A percentile compares a stretch with the other conserved stretches of the same genome.
These are phyloP conservation scores for Aegotheles bennettii DNA, from an alignment of 2,113 vertebrate species.

Conservation along the genomic window DNA sequence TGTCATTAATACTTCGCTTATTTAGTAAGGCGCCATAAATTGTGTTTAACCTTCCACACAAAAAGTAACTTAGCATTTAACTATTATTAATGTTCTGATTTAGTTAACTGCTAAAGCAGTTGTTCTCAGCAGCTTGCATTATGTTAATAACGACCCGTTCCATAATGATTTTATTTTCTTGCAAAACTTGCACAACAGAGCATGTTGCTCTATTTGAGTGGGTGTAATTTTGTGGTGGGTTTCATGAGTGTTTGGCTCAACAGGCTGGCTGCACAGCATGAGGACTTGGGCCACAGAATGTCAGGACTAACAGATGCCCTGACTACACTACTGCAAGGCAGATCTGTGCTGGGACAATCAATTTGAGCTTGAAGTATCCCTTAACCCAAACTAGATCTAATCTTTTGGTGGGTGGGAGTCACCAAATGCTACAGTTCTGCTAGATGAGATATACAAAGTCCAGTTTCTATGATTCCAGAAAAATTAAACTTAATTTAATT, in stretches of 20 bases:
- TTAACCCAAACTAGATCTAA: background rate
- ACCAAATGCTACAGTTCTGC: fast-evolving
- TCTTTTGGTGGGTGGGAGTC: background rate
- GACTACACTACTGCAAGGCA: fast-evolving
- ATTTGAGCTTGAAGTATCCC: background rate
- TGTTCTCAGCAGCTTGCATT: background rate
- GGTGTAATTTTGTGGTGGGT: background rate
- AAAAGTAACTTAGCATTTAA: background rate
- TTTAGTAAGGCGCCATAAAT: background rate
- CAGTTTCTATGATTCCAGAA: background rate
- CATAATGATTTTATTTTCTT: fast-evolving
- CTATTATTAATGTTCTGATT: background rate
- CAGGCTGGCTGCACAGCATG: background rate
- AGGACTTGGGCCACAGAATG: no score
- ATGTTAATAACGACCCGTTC: background rate
- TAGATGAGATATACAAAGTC: background rate
- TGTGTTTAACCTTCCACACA: background rate
- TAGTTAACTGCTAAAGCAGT: background rate
- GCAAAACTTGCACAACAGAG: no score
- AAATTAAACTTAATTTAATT: background rate
- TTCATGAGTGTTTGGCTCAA: background rate
- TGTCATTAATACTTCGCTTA: background rate
- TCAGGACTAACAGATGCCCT: no score
- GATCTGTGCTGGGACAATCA: background rate
- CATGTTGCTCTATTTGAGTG: background rate